Conservation (phyloP, 2,113 vertebrate species). For the Nematolebias whitei region DNA sequence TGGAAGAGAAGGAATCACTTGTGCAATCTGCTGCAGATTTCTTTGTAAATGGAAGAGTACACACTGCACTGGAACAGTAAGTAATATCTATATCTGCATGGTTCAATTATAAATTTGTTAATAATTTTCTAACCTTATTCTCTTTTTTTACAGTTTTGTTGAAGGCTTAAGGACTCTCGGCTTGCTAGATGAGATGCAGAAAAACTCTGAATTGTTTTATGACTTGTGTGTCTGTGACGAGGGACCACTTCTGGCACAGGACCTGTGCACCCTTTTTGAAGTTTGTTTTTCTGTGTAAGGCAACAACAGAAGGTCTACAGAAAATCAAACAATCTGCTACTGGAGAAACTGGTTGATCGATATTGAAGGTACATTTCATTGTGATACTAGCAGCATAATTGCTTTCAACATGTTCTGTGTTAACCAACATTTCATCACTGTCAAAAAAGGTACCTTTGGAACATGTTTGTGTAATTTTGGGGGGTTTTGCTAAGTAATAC, state of each 20-base stretch:
- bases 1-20: background rate
- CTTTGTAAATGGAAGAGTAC: background rate
- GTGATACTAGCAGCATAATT: background rate
- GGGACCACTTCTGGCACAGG: background rate
- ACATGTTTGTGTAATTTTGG: too few relatives aligned
- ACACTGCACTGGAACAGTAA: background rate
- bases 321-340: background rate
- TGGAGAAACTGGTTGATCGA: background rate
- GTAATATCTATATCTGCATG: background rate
- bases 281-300: background rate
- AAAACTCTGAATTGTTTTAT: background rate
- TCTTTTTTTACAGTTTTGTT: background rate
- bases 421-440: too few relatives aligned
- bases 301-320: background rate
- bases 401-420: background rate
- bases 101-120: background rate
- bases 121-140: background rate
- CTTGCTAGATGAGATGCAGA: background rate
- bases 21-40: background rate
- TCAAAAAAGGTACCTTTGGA: too few relatives aligned
- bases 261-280: background rate
- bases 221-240: background rate
- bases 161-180: background rate
- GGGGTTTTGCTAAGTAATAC: background rate
- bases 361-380: constrained; percentile 1